Base-by-base conservation (phyloP, 2,113 vertebrate species). In the Pomatostomus ruficeps region DNA sequence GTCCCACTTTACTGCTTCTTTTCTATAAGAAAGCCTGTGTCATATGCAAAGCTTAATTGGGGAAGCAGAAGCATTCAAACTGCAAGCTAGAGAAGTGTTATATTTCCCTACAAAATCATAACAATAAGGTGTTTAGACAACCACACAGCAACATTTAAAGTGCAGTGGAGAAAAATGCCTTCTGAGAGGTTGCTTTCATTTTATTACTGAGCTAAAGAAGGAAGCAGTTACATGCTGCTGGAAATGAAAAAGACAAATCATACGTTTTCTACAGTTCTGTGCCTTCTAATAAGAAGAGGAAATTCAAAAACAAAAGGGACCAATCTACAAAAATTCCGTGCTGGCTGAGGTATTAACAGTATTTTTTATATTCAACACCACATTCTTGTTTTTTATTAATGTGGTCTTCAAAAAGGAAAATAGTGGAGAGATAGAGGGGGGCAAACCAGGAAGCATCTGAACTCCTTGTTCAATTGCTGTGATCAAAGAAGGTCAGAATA, bases 401-500 rank as follows among this genome's bases (percentile, higher is more conserved):
- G 33, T 70, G 51, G 49, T 66, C 66, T 88, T 94, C 75, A 85
- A 70, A 93, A 68, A 94, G 26, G 33, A 82, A 88, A 74, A 93
- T 1, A 57, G 20, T 6, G 29, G 13, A 42, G 55, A 66, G 62
- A 54, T 24, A 35, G 66, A 62, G 71, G 33, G 58, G 82, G 52
- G 67, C 51, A 92, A 92, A 88, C 65, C 42, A 80, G 59, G 72
- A 83, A 89, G 63, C 24, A 82, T 89, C 38, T 81, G 66, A 96
- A 43, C 17, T 84, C 52, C 72, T 77, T 51, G 51, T 80, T 90
- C 18, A 12, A 58, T 93, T 84, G 79, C 51, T 91, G 76, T 88
- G 88, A 96, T 91, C 79, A 93, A 93, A 97, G 91, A 86, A 43
- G 46, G 67, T 36, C 55, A 71, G 38, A 95, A 93, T 85, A 95